Evolutionary conservation across 2,888 invertebrate species (phyloP), one percentile per base, ranked within the genome.

Genomic region (Petrolisthes manimaculis): DNA sequence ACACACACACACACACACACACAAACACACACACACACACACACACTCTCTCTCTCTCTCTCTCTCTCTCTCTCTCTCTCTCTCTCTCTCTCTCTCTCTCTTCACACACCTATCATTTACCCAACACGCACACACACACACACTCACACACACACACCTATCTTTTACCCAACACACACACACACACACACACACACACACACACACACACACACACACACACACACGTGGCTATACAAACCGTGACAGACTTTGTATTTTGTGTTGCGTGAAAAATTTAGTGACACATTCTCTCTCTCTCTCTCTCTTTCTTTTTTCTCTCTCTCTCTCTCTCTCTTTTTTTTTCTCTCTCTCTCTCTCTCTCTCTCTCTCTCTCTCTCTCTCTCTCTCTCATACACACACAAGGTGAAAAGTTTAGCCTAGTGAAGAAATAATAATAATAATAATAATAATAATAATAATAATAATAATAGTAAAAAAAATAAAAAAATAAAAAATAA

Each of bases 331-430:
- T n/a, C 37, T 37, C 77, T 77, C 77, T 77, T 51, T 77, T 37
- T 77, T 37, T 77, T 51, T 77, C 5, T 77, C 77, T 77, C 77
- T 77, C 77, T 77, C 77, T 77, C 77, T 77, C 77, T 77, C 77
- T 77, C 77, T 77, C 77, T 77, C 77, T 77, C 77, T 77, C 77
- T 77, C 77, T 77, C 77, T 77, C 77, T 77, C 77, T 77, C 77
- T 77, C 5, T 77, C 5, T 77, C 77, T 77, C 77, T 51, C 6
- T 51, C 6, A 9, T 14, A 9, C 61, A 9, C 61, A 14, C 6
- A 61, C 6, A 61, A 14, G 14, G 14, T 61, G 8, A 77, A 3
- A 77, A 4, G 53, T 24, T 24, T 77, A 37, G n/a, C 3, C 53
- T 24, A 24, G 3, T 24, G 6, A 51, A 77, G 18, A 61, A 12